A percentile compares a stretch with the other conserved stretches of the same genome.
phyloP scores from a whole-genome alignment of 2,888 invertebrate genomes.

The Leucophenga maculata region DNA sequence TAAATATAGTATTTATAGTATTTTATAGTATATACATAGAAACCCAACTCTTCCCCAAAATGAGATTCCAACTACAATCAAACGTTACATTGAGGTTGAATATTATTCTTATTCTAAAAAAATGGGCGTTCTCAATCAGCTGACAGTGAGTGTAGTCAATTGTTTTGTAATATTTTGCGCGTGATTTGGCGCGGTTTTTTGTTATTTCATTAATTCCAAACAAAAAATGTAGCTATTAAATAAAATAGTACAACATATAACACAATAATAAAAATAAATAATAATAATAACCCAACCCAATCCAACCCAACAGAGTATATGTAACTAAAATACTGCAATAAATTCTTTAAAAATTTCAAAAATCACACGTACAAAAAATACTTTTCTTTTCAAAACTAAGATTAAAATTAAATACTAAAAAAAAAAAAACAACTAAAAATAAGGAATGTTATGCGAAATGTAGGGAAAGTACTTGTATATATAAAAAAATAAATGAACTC shows the following conservation, averaged over 20 bases:
- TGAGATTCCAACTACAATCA: too few species aligned
- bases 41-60: too few species aligned
- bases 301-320: too few species aligned
- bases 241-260: background rate
- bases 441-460: background rate
- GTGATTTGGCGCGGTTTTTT: conserved; percentile 6
- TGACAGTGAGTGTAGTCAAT: background rate
- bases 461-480: background rate
- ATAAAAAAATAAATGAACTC: background rate
- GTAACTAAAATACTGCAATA: background rate
- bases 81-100: background rate
- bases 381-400: background rate
- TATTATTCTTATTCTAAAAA: background rate
- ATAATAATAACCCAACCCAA: too few species aligned
- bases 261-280: background rate
- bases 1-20: too few species aligned
- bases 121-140: background rate
- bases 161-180: conserved; percentile 7
- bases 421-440: too few species aligned
- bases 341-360: background rate
- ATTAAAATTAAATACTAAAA: too few species aligned
- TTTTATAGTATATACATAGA: too few species aligned
- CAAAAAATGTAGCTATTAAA: too few species aligned
- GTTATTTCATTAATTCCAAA: background rate
- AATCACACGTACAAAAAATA: conserved; percentile 17